Percentiles rank a stretch among this genome's conserved stretches.
phyloP scores from a whole-genome alignment of 2,113 vertebrate species.

The Caranx melampygus region DNA sequence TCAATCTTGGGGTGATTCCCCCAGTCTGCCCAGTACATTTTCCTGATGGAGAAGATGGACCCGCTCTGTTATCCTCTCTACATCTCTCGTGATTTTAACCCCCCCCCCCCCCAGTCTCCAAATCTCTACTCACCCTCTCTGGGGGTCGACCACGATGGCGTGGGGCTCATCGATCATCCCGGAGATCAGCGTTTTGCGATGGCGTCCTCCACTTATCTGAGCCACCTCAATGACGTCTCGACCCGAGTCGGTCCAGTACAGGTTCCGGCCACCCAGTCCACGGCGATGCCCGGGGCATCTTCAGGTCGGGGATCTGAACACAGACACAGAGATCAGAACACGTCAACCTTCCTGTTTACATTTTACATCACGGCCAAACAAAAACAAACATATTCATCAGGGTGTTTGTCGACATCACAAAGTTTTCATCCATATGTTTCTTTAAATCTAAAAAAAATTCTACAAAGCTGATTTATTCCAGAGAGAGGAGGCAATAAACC shows the following conservation, averaged over 20 bases:
- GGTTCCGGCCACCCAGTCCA: constrained; percentile 97
- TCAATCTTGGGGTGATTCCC: constrained; percentile 98
- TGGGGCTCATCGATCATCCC: constrained; percentile 98
- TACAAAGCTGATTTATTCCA: too few species aligned
- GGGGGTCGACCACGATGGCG: constrained; percentile 94
- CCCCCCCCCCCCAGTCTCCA: not conserved
- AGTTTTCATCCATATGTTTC: too few species aligned
- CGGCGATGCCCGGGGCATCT: constrained; percentile 95
- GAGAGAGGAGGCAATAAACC: too few species aligned
- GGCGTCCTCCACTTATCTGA: constrained; percentile 90
- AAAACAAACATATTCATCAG: not conserved
- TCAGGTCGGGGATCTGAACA: constrained; percentile 91
- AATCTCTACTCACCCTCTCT: constrained; percentile 84
- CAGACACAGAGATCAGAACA: constrained; percentile 8
- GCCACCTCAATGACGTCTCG: constrained; percentile 96
- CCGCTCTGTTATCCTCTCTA: not conserved
- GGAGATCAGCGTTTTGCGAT: constrained; percentile 94
- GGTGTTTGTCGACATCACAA: too few species aligned
- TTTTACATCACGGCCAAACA: not conserved
- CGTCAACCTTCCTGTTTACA: not conserved
- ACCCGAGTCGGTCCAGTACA: constrained; percentile 97
- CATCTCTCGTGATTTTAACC: not conserved
- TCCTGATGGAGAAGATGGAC: constrained; percentile 78
- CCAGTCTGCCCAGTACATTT: constrained; percentile 99
- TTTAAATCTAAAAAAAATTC: too few species aligned